These are phyloP conservation scores for Lasiurus cinereus DNA, from an alignment of 2,113 vertebrate genomes.

Conservation along the genomic window DNA sequence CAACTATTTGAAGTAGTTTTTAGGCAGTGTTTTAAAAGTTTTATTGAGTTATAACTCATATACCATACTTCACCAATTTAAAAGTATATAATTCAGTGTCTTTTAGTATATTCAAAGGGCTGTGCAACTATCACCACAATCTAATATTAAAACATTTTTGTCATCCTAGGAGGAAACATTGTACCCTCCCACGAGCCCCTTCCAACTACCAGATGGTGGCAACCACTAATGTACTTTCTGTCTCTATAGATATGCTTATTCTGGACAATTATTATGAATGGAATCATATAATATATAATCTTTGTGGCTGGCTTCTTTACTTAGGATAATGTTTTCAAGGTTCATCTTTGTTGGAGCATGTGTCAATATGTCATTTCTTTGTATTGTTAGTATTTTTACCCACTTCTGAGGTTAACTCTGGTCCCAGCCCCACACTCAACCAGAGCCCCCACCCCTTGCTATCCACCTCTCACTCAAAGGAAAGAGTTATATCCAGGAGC, in stretches of 20 bases:
- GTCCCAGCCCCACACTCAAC: background rate
- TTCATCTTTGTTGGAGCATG: background rate
- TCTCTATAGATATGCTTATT: background rate
- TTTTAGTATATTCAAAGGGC: background rate
- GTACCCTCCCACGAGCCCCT: background rate
- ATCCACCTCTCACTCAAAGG: background rate
- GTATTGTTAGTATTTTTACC: background rate
- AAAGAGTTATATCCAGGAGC: background rate
- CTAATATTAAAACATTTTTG: background rate
- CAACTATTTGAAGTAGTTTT: background rate
- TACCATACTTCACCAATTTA: background rate
- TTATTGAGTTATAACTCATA: background rate
- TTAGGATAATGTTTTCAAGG: background rate
- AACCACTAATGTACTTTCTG: background rate
- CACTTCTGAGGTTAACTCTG: background rate
- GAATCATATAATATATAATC: rapidly evolving
- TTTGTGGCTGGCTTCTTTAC: background rate
- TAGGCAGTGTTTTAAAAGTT: background rate
- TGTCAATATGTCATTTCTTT: background rate
- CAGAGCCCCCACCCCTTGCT: no score
- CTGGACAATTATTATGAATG: background rate
- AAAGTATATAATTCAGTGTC: background rate
- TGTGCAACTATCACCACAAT: background rate
- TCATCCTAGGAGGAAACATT: background rate
- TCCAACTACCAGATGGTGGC: background rate